Conservation (phyloP, 1,140 invertebrate genomes). For the Bombus superbus region DNA sequence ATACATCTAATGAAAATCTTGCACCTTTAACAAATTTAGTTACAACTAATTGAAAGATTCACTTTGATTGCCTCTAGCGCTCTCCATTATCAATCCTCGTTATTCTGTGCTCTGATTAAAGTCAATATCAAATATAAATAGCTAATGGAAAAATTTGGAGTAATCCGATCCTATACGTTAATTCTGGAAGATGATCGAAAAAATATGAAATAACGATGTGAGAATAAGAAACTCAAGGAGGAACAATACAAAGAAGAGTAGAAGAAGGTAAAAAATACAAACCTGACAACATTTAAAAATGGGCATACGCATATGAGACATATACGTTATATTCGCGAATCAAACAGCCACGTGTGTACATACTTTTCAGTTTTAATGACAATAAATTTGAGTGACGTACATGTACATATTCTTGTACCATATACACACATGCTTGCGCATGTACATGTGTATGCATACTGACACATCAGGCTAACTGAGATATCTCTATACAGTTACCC, state of each 20-base stretch:
- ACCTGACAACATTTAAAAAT: neutral
- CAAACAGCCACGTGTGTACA: conserved; percentile 26
- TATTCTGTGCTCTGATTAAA: too few species aligned
- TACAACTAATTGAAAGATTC: too few species aligned
- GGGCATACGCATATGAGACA: neutral
- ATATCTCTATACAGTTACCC: conserved; percentile 27
- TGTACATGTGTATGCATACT: conserved; percentile 61
- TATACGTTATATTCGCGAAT: conserved; percentile 3
- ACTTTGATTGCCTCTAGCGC: too few species aligned
- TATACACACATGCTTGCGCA: conserved; percentile 57
- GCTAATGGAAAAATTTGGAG: too few species aligned
- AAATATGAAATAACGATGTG: neutral
- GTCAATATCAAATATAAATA: too few species aligned
- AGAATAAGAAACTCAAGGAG: neutral
- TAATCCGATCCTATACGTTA: too few species aligned
- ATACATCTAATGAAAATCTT: too few species aligned
- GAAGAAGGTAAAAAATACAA: neutral
- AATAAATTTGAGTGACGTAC: conserved; percentile 60
- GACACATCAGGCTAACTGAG: conserved; percentile 62
- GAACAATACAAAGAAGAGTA: neutral
- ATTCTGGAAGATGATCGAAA: neutral
- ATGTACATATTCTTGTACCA: conserved; percentile 58
- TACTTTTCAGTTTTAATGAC: conserved; percentile 44
- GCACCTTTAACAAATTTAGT: too few species aligned
- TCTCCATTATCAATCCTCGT: too few species aligned